Percentiles rank a stretch among this genome's conserved stretches.
Conservation (phyloP, 1,140 invertebrate species). For the Pemphigus obesinymphae region DNA sequence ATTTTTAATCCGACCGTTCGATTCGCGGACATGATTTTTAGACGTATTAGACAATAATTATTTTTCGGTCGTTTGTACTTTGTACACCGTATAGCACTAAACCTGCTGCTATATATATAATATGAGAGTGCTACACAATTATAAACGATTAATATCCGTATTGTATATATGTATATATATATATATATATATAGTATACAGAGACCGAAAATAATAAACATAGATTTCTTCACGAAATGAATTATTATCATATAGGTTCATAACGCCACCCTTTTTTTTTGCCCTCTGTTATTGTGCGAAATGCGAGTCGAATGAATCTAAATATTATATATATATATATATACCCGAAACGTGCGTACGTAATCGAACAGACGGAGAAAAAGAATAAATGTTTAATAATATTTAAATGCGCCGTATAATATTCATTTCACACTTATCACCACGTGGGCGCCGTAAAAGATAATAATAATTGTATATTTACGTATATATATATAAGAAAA, state of each 20-base stretch:
- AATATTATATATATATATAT: no score
- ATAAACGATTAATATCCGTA: slow-evolving; percentile 2
- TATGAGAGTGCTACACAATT: background rate
- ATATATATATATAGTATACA: no score
- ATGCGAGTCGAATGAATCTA: background rate
- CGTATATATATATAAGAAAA: no score
- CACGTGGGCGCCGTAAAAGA: no score
- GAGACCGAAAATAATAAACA: background rate
- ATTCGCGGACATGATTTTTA: slow-evolving; percentile 32
- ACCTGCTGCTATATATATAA: background rate
- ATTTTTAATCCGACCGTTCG: slow-evolving; percentile 47
- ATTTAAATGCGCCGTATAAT: no score
- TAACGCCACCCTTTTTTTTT: background rate
- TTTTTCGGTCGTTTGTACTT: slow-evolving; percentile 1
- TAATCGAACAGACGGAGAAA: background rate
- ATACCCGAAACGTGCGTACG: background rate
- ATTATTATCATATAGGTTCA: background rate
- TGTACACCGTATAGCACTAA: background rate
- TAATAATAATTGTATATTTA: no score
- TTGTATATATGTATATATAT: no score
- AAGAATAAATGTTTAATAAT: background rate
- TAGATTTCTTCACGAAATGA: background rate
- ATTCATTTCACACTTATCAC: no score
- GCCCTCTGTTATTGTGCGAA: background rate
- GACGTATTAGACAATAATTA: slow-evolving; percentile 10